A percentile compares a stretch with the other conserved stretches of the same genome.
Evolutionary conservation across 2,113 vertebrate species (phyloP).

Genomic region (Anguilla rostrata): DNA sequence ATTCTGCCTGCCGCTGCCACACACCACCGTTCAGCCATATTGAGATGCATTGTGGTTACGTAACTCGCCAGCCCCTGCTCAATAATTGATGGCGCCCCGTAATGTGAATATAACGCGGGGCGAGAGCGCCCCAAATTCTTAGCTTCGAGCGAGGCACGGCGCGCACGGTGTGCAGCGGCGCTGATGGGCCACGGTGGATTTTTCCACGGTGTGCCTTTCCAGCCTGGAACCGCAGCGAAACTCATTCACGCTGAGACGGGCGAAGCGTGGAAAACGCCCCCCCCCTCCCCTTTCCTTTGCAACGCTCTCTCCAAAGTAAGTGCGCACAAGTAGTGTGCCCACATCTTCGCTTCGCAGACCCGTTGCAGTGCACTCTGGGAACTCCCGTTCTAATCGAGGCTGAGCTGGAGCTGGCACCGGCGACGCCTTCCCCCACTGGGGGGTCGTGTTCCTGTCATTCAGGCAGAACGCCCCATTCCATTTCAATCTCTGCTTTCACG

Average conservation of each 20-base stretch:
- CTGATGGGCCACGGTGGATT: not conserved
- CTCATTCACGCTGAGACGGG: not conserved
- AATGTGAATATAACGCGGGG: not conserved
- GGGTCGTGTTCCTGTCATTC: not conserved
- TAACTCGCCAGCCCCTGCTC: not conserved
- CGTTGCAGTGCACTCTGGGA: not conserved
- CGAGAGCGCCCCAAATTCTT: not conserved
- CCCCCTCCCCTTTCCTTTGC: no score
- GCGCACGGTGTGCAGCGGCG: no score
- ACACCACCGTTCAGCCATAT: not conserved
- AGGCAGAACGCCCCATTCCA: not conserved
- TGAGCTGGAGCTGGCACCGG: not conserved
- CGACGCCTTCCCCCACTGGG: no score
- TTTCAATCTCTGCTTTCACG: not conserved
- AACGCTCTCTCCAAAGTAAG: not conserved
- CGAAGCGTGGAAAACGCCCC: no score
- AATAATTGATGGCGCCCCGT: not conserved
- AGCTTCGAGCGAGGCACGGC: no score
- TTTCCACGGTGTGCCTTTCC: not conserved
- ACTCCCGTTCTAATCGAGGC: not conserved
- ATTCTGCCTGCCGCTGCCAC: not conserved
- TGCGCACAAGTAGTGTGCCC: not conserved
- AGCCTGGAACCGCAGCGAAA: not conserved
- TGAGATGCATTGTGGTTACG: not conserved
- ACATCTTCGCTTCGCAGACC: not conserved